Percentiles rank a stretch among this genome's conserved stretches.
These are phyloP conservation scores for Pitangus sulphuratus DNA, from an alignment of 2,797 vertebrate species.

Conservation along the genomic window DNA sequence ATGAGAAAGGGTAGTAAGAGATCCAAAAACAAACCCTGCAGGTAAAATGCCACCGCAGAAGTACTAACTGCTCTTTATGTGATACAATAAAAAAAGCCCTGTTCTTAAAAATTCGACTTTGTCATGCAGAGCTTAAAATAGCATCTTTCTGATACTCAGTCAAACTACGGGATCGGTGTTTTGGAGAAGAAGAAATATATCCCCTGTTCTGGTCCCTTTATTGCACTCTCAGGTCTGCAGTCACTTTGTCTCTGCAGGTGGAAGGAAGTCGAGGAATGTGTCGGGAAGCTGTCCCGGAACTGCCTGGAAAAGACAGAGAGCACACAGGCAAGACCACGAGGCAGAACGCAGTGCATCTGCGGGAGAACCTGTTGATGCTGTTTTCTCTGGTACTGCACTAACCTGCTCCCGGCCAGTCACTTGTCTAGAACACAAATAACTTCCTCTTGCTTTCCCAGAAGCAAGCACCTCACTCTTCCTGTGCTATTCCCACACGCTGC, in stretches of 20 bases:
- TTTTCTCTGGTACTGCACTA: neutral
- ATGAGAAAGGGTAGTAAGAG: neutral
- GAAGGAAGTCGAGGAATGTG: neutral
- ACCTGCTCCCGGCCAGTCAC: neutral
- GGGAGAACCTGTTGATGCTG: neutral
- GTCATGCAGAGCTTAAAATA: neutral
- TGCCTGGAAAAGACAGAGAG: neutral
- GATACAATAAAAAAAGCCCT: neutral
- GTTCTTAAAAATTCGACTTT: neutral
- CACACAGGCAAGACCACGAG: accelerated
- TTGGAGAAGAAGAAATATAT: neutral
- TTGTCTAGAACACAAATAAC: neutral
- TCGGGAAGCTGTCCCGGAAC: neutral
- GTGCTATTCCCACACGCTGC: neutral
- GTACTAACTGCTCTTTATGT: neutral
- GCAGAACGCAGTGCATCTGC: neutral
- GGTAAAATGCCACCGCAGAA: neutral
- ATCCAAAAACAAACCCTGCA: neutral
- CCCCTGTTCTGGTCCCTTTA: neutral
- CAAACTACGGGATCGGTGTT: neutral
- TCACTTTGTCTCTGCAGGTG: neutral
- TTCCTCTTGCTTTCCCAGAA: neutral
- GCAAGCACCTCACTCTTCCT: neutral
- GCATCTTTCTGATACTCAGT: neutral
- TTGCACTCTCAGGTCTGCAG: neutral